Evolutionary conservation across 2,888 invertebrate species (phyloP), one percentile per base, ranked within the genome.

Genomic region (Dasypogon diadema): DNA sequence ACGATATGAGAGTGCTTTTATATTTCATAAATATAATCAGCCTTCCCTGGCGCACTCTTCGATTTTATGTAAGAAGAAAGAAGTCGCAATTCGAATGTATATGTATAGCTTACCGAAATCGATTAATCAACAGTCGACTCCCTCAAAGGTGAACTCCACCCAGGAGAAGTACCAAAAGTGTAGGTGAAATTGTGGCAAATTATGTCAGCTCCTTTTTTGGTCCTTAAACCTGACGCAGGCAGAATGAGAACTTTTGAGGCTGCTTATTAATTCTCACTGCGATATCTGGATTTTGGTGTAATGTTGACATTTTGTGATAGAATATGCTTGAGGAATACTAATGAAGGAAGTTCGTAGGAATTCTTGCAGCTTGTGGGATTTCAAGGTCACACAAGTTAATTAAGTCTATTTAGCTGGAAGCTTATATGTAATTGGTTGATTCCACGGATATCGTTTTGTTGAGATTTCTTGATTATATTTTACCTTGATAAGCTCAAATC

Each of bases 241-340:
- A 1, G 2, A 12, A 12, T 42, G 6, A n/a, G 42, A 12, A 12
- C 22, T 65, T 24, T 21, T 18, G 65, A 37, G 26, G 16, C 65
- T 65, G 24, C 10, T 65, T 65, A 65, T 46, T 65, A 65, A 65
- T 46, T 65, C 46, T 24, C 14, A 2, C 16, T 22, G 46, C 22
- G 65, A 48, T 24, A 24, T 48, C 37, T 21, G 34, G 63, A 37
- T 37, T 37, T 63, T 63, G 42, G 63, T 63, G 37, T 42, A 37
- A 37, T 63, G 63, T 34, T 46, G 46, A 46, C 65, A 48, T 65
- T 65, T 46, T 48, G 14, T 65, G 42, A 63, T 63, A 30, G 16
- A 63, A 37, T 63, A 5, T 21, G 46, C 37, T n/a, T 8, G 14
- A 3, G 42, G 46, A 65, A 65, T 48, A 65, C 65, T 8, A 65